Base-by-base conservation (phyloP, 2,888 invertebrate genomes). In the Choristoneura rosaceana region DNA sequence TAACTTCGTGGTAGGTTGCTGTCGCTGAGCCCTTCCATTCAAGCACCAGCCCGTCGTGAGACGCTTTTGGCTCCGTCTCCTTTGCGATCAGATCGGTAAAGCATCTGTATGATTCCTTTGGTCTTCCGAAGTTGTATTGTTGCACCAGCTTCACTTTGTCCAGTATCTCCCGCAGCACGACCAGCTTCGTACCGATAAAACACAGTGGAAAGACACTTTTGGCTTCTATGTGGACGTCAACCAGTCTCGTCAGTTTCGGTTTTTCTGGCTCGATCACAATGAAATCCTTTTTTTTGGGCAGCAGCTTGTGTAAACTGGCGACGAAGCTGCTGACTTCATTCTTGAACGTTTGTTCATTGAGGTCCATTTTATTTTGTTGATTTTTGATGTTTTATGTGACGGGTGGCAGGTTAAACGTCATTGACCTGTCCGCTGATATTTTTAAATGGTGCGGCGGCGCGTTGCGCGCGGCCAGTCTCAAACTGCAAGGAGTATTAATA, bases 131-230 rank as follows among this genome's bases (percentile, higher is more conserved):
- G 76, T 89, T 91, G 80, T 94, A 94, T 64, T 92, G 88, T 78
- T 94, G 94, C 25, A 90, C 85, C 15, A 94, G 76, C 74, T 89
- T 92, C 47, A 94, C 90, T 73, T 86, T 91, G 65, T 93, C 88
- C 80, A 91, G 79, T 67, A 93, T 80, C 76, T 91, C 90, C 61
- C 93, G 83, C 65, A 90, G 77, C 34, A 93, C 81, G 9, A 88
- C 79, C 15, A 93, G 82, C 77, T 86, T 91, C 25, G 93, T 88
- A 43, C 94, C 94, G 69, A 89, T 84, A 76, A 94, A 94, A 76
- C 93, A 94, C 77, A 84, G 84, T 10, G 94, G 94, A 71, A 94
- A 94, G 9, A 92, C 90, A 74, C 78, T 87, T 74, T 94, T 94
- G 2, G 94, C 90, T 76, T 93, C 93, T 25, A 84, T 77, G 75